Evolutionary conservation across 2,113 vertebrate species (phyloP).

Genomic region (Gorsachius goisagi): DNA sequence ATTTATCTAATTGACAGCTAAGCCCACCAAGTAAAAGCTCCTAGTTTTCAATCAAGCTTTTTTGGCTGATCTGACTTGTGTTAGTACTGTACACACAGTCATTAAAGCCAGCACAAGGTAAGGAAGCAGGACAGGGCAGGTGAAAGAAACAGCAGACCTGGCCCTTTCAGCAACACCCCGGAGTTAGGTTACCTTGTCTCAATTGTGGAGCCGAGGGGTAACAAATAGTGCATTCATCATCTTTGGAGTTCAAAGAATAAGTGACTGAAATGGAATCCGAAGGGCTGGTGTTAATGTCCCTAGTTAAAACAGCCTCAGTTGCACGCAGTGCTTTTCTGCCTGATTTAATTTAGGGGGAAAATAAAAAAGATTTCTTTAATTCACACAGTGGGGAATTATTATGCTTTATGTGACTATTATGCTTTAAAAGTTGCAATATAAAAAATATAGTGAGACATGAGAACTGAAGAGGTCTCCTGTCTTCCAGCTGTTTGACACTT

Average conservation of each 20-base stretch:
- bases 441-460: background rate
- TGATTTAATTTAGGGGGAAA: background rate
- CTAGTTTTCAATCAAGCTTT: background rate
- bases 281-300: background rate
- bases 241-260: background rate
- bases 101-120: accelerated
- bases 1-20: background rate
- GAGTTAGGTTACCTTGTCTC: background rate
- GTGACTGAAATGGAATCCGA: background rate
- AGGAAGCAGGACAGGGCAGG: background rate
- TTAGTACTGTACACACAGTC: background rate
- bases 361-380: background rate
- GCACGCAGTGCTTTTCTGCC: background rate
- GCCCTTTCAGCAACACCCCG: background rate
- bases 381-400: background rate
- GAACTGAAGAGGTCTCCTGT: background rate
- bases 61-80: background rate
- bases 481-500: background rate
- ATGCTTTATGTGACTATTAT: background rate
- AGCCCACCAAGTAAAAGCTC: background rate
- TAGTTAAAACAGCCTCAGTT: background rate
- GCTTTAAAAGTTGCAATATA: background rate
- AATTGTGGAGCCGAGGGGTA: background rate
- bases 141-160: background rate
- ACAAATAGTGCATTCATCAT: background rate